These are phyloP conservation scores for Agrypnus murinus DNA, from an alignment of 2,888 invertebrate genomes.

Conservation along the genomic window DNA sequence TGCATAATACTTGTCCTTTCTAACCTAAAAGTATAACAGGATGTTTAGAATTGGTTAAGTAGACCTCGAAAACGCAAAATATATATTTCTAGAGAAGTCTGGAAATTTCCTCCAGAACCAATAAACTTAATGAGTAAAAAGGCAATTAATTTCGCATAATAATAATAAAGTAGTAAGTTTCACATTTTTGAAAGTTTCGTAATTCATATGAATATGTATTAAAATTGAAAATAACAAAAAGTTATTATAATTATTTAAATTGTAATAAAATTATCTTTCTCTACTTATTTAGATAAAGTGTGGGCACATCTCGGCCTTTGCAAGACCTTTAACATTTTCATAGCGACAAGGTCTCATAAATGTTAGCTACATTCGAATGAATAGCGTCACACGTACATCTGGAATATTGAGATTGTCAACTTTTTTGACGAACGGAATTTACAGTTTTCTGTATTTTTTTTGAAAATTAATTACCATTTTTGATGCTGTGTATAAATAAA, in stretches of 20 bases:
- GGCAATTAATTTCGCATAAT: too few relatives aligned
- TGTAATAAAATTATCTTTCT: conserved; percentile 31
- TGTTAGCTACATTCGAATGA: conserved; percentile 43
- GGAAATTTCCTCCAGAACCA: too few relatives aligned
- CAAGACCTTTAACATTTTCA: conserved; percentile 48
- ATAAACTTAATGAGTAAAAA: too few relatives aligned
- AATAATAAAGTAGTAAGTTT: too few relatives aligned
- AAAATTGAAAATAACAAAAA: neutral
- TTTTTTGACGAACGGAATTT: conserved; percentile 16
- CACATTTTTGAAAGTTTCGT: conserved; percentile 9
- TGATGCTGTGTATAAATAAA: too few relatives aligned
- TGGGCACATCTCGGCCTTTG: conserved; percentile 49
- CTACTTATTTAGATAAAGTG: conserved; percentile 44
- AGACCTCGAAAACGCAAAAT: too few relatives aligned
- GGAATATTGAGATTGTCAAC: conserved; percentile 25
- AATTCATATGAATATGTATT: conserved; percentile 10
- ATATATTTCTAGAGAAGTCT: too few relatives aligned
- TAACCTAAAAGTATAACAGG: too few relatives aligned
- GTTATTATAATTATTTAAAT: conserved; percentile 13
- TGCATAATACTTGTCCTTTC: too few relatives aligned
- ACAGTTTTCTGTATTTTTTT: neutral
- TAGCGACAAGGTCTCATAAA: conserved; percentile 47
- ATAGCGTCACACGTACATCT: conserved; percentile 15
- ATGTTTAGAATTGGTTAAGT: too few relatives aligned
- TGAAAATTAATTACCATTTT: too few relatives aligned